Percentiles rank a stretch among this genome's conserved stretches.
These are phyloP conservation scores for Oxyura jamaicensis DNA, from an alignment of 2,113 vertebrate species.

Conservation along the genomic window DNA sequence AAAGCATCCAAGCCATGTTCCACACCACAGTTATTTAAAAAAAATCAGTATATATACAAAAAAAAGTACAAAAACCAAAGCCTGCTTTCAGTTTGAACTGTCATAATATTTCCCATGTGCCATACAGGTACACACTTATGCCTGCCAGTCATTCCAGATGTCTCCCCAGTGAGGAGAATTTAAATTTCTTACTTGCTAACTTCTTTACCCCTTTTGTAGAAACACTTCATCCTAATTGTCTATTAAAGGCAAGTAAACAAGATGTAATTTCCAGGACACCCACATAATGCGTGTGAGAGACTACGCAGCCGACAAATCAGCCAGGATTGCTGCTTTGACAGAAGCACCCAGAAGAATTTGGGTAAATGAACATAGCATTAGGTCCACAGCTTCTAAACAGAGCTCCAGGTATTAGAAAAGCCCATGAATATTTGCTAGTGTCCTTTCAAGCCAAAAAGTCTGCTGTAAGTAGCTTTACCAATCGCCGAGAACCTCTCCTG, in stretches of 20 bases:
- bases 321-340: neutral
- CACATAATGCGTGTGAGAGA: neutral
- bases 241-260: neutral
- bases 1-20: slow-evolving; percentile 41
- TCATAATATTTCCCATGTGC: slow-evolving; percentile 41
- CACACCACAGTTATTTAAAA: neutral
- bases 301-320: neutral
- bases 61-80: neutral
- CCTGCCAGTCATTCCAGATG: slow-evolving; percentile 33
- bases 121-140: neutral
- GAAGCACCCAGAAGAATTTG: neutral
- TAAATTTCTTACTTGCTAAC: neutral
- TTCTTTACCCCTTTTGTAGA: neutral
- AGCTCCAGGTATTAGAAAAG: neutral
- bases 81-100: slow-evolving; percentile 28
- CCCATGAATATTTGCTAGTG: neutral
- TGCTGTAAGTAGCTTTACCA: neutral
- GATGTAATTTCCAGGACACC: slow-evolving; percentile 1
- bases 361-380: neutral
- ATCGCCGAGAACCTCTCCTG: neutral
- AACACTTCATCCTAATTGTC: neutral
- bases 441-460: neutral
- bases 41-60: neutral
- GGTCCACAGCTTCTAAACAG: neutral
- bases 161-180: neutral